These are phyloP conservation scores for Xiphias gladius DNA, from an alignment of 2,113 vertebrate species.

Conservation along the genomic window DNA sequence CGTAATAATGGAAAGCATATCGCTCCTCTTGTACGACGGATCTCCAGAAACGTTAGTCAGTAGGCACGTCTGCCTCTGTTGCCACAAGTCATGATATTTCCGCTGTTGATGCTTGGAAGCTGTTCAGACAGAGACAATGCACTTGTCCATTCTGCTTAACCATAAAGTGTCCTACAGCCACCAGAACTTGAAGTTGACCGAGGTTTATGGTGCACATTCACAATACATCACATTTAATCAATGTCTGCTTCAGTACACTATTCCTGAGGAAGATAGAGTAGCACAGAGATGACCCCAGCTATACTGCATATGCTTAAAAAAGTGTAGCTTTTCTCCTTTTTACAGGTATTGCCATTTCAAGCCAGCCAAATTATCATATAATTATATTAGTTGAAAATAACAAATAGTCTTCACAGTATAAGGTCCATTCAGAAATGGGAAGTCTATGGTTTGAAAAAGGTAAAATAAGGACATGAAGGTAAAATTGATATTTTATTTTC, in stretches of 20 bases:
- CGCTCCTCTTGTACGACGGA: background rate
- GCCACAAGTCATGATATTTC: slow-evolving; percentile 25
- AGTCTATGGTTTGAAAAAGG: background rate
- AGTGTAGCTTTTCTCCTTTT: background rate
- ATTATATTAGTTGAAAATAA: background rate
- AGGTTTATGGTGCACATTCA: slow-evolving; percentile 32
- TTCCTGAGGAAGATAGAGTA: background rate
- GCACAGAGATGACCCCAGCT: background rate
- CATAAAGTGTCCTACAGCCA: slow-evolving; percentile 25
- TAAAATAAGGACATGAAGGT: background rate
- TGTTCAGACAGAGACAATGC: slow-evolving; percentile 30
- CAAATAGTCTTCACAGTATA: background rate
- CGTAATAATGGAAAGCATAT: background rate
- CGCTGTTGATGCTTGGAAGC: slow-evolving; percentile 3
- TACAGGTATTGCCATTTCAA: background rate
- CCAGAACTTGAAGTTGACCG: slow-evolving; percentile 22
- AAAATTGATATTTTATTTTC: background rate
- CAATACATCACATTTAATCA: slow-evolving; percentile 42
- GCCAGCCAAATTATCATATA: background rate
- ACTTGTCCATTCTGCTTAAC: slow-evolving; percentile 42
- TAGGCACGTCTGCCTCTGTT: background rate
- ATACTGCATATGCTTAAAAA: background rate
- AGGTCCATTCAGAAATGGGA: background rate
- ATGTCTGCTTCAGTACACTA: slow-evolving; percentile 10
- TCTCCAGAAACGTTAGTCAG: slow-evolving; percentile 24